phyloP scores from a whole-genome alignment of 2,888 invertebrate species.

The Nebria brevicollis region DNA sequence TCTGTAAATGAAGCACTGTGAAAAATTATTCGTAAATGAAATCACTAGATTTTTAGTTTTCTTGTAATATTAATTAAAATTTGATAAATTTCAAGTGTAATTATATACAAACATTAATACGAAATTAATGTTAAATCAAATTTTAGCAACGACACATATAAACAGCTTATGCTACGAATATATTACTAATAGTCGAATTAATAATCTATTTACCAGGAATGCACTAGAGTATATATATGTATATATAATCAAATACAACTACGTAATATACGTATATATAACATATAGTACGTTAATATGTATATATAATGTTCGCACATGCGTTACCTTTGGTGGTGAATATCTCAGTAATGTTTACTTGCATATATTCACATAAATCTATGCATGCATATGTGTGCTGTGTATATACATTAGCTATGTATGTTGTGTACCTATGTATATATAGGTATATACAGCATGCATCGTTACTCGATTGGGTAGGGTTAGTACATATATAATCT shows the following conservation, averaged over 20 bases:
- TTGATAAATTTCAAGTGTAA: too few species aligned
- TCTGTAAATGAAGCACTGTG: too few species aligned
- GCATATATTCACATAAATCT: background rate
- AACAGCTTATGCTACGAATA: background rate
- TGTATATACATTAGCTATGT: background rate
- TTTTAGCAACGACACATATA: background rate
- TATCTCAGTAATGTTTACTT: background rate
- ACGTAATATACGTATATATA: background rate
- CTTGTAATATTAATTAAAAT: too few species aligned
- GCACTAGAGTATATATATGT: background rate
- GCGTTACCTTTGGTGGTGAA: background rate
- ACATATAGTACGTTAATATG: background rate
- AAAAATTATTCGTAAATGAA: too few species aligned
- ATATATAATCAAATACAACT: background rate
- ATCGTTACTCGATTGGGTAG: conserved; percentile 10
- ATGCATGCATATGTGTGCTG: background rate
- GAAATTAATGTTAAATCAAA: background rate
- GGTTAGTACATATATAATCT: conserved; percentile 51
- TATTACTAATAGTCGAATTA: background rate
- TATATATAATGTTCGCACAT: background rate
- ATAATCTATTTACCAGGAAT: background rate
- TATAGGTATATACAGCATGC: background rate
- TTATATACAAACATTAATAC: too few species aligned
- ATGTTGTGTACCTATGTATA: background rate
- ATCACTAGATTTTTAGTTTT: too few species aligned